These are phyloP conservation scores for Oncorhynchus masou DNA, from an alignment of 2,113 vertebrate genomes.

Conservation along the genomic window DNA sequence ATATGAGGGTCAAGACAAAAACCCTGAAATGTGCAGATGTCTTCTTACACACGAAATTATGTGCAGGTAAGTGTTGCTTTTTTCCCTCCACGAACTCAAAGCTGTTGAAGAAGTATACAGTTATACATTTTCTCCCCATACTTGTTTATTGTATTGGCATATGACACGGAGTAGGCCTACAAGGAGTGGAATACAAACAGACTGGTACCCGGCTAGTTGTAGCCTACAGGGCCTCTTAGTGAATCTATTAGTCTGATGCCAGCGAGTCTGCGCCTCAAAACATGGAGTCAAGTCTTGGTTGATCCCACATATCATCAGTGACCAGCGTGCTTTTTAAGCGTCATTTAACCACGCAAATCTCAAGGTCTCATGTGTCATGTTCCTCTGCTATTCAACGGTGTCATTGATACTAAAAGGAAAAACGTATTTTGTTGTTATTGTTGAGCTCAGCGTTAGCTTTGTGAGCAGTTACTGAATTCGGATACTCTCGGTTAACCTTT, in stretches of 20 bases:
- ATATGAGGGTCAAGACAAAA: conserved; percentile 92
- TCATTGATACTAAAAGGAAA: conserved; percentile 87
- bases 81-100: background rate
- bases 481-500: conserved; percentile 92
- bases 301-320: conserved; percentile 78
- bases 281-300: conserved; percentile 63
- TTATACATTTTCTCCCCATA: background rate
- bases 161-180: background rate
- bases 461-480: conserved; percentile 86
- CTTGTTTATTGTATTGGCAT: background rate
- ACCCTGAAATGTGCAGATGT: conserved; percentile 91
- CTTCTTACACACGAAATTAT: conserved; percentile 94
- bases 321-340: conserved; percentile 80
- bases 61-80: conserved; percentile 85
- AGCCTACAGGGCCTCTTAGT: background rate
- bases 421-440: conserved; percentile 85
- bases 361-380: conserved; percentile 65
- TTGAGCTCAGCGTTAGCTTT: conserved; percentile 81
- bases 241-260: background rate
- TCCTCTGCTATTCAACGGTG: conserved; percentile 80
- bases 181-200: background rate
- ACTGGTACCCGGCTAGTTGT: background rate
- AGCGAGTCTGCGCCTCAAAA: background rate
- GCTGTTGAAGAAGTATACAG: background rate
- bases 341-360: conserved; percentile 83